Base-by-base conservation (phyloP, 2,797 vertebrate species). In the Eulemur albifrons region DNA sequence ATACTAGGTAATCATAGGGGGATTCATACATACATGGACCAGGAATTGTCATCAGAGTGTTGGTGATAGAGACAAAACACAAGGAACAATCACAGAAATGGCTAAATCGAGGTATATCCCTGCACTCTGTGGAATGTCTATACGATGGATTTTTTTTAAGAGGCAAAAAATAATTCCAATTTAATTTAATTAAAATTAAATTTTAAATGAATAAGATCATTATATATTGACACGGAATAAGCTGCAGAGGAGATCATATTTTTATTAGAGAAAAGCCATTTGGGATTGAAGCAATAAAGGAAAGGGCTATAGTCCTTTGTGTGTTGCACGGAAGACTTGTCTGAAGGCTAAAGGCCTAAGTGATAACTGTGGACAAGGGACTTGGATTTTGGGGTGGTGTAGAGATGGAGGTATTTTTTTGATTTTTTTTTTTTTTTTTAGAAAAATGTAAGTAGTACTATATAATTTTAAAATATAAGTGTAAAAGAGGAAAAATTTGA, bases 381-480 rank as follows among this genome's bases (percentile, higher is more conserved):
- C 35, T 67, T 57, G 30, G 11, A 20, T 75, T 77, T 83, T 0
- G 43, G 52, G 59, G 5, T 76, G 38, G 27, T 52, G 35, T 69
- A 67, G 45, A 86, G 21, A 43, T 52, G 4, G 57, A 85, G 45
- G 32, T 40, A 69, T 91, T 77, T 88, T 72, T 95, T 67, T 90
- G 32, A 70, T 43, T 45, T 65, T 9, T 76, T 80, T 88, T 85
- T 85, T 95, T 97, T 95, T 86, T 54, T 61, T 91, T 86, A 77
- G 90, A 81, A 95, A 93, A 86, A 59, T 70, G 17, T 65, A 67
- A 79, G 35, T 91, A 77, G 21, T 96, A 30, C 20, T 72, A 5
- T 17, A 32, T 65, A 50, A 75, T 82, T 82, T 79, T 75, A 88
- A 96, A 86, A 32, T 72, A 45, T 32, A 77, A 90, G n/a, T 14